A percentile compares a stretch with the other conserved stretches of the same genome.
These are phyloP conservation scores for Mechanitis messenoides DNA, from an alignment of 2,888 invertebrate genomes.

Conservation along the genomic window DNA sequence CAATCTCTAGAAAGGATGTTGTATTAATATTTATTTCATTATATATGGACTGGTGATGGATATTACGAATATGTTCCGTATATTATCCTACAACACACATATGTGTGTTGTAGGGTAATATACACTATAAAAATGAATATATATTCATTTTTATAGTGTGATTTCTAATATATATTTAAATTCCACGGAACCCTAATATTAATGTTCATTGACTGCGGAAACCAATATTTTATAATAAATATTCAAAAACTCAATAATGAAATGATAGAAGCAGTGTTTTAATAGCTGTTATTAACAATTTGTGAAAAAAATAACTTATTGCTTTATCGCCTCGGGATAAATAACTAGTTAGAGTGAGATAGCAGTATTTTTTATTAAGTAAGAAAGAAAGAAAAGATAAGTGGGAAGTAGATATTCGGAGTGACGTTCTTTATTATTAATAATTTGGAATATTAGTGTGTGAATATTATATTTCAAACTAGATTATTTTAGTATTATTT, in stretches of 20 bases:
- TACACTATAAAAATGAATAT: too few species aligned
- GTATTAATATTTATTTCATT: background rate
- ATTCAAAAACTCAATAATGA: conserved; percentile 26
- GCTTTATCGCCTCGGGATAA: conserved; percentile 57
- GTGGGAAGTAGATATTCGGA: conserved; percentile 14
- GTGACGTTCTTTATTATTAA: conserved; percentile 12
- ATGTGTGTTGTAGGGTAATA: too few species aligned
- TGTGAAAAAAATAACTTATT: conserved; percentile 60
- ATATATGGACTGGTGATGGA: too few species aligned
- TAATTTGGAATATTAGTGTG: conserved; percentile 10
- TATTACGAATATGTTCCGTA: too few species aligned
- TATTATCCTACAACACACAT: too few species aligned
- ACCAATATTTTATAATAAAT: conserved; percentile 24
- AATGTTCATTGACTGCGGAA: conserved; percentile 23
- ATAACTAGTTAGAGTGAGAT: conserved; percentile 9
- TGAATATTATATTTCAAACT: conserved; percentile 2
- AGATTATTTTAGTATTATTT: too few species aligned
- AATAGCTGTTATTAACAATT: conserved; percentile 68
- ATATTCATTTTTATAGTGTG: too few species aligned
- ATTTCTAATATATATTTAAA: too few species aligned
- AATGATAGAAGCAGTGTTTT: conserved; percentile 46
- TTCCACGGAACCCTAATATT: conserved; percentile 10
- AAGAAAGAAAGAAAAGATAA: conserved; percentile 9
- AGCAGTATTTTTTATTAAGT: background rate
- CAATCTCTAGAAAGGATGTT: conserved; percentile 27